A percentile compares a stretch with the other conserved stretches of the same genome.
These are phyloP conservation scores for Rattus norvegicus DNA, from an alignment of 2,113 vertebrate species.

Conservation along the genomic window GRCr8 NC_086028.1:4464001-4464500, in stretches of 20 bases:
- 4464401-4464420: background rate
- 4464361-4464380: background rate
- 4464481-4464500: background rate
- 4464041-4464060: background rate
- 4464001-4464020: background rate
- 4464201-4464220: background rate
- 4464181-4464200: background rate
- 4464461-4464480: background rate
- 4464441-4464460: no score
- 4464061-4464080: background rate
- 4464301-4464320: background rate
- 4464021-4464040: background rate
- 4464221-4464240: background rate
- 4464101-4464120: background rate
- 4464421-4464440: background rate
- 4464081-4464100: no score
- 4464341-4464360: background rate
- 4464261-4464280: background rate
- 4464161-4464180: background rate
- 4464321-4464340: background rate
- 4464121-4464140: background rate
- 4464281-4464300: background rate
- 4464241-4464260: background rate
- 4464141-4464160: background rate
- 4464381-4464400: no score